Conservation (phyloP, 53 echinoderm and acorn worm genomes). For the Apostichopus leukothele region DNA sequence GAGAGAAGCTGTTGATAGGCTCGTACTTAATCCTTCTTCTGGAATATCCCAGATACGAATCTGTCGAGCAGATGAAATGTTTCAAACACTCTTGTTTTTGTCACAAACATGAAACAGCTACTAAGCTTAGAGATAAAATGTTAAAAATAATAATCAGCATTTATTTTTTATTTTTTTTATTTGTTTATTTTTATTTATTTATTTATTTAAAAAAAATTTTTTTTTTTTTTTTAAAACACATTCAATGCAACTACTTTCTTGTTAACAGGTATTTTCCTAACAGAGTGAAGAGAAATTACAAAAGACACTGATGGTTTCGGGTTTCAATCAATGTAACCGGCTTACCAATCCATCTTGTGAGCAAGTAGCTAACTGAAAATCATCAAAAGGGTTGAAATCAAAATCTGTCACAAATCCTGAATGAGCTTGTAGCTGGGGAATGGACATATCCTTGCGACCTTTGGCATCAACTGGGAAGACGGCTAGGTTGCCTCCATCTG, state of each 20-base stretch:
- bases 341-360: slow-evolving; percentile 79
- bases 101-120: not conserved
- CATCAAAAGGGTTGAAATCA: slow-evolving; percentile 95
- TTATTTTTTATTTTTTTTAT: too few species aligned
- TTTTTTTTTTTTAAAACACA: not conserved
- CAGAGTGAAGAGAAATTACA: not conserved
- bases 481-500: slow-evolving; percentile 76
- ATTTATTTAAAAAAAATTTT: too few species aligned
- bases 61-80: slow-evolving; percentile 38
- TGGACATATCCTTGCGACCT: slow-evolving; percentile 67
- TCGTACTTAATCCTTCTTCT: slow-evolving; percentile 76
- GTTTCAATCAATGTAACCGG: not conserved
- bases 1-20: slow-evolving; percentile 57
- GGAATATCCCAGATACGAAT: slow-evolving; percentile 90
- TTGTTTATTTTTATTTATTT: too few species aligned
- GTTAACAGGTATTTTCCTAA: not conserved
- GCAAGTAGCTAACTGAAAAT: slow-evolving; percentile 80
- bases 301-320: not conserved
- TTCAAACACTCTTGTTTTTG: too few species aligned
- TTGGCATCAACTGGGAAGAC: slow-evolving; percentile 62
- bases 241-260: too few species aligned
- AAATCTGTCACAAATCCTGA: slow-evolving; percentile 83
- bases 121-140: not conserved
- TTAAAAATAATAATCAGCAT: not conserved
- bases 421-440: slow-evolving; percentile 81